Evolutionary conservation across 2,797 vertebrate species (phyloP), one percentile per base, ranked within the genome.

Genomic region (Channallabes apus): DNA sequence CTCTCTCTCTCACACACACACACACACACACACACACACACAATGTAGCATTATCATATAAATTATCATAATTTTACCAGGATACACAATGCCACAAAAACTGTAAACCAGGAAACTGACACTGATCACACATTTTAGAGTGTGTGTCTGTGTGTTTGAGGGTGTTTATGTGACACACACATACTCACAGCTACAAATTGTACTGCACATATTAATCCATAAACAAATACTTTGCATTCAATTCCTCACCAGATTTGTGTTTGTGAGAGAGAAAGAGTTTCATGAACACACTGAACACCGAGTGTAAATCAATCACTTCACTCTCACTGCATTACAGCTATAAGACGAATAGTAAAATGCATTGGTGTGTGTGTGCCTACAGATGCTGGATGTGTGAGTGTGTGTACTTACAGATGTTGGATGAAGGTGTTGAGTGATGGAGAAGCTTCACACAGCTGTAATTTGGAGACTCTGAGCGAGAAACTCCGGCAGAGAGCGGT

Each of bases 401-500:
- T n/a, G 14, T n/a, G 51, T 93, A 96, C 95, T 95, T 79, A 96
- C 95, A 92, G 87, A 69, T 62, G 29, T 29, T 80, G 65, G 72
- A 56, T 35, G 68, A 59, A 76, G 86, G 76, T 82, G 85, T 77
- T 88, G 81, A 67, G 82, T 56, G 90, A 85, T 82, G 82, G 27
- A 20, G 62, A 68, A 86, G 88, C 17, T 91, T 91, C 88, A 88
- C 90, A 91, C 82, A 90, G 93, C 90, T 84, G 78, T 88, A 88
- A 84, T 93, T 91, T 91, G 92, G 93, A 89, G 93, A 89, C 83
- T 91, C 91, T 89, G 90, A 90, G 90, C 84, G 89, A 94, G 90
- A 91, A 94, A 93, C 93, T 95, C 94, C 94, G 93, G 90, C 93
- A 90, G 92, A 89, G 89, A 93, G 93, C 93, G 90, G 94, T 95